These are phyloP conservation scores for Harpagus bidentatus DNA, from an alignment of 2,113 vertebrate genomes.

Conservation along the genomic window DNA sequence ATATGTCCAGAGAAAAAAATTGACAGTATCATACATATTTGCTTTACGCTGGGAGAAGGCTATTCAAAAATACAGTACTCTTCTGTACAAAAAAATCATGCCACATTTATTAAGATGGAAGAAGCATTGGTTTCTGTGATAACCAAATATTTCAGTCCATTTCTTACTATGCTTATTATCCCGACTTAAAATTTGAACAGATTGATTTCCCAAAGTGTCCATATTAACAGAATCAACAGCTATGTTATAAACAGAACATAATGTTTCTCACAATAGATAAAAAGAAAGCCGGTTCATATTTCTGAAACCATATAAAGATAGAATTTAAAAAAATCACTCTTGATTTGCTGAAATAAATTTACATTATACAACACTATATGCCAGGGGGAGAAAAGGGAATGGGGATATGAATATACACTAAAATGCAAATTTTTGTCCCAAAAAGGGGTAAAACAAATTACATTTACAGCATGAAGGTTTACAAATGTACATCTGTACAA, in stretches of 20 bases:
- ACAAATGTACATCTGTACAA: slow-evolving; percentile 99
- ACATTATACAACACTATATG: slow-evolving; percentile 99
- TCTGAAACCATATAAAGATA: slow-evolving; percentile 91
- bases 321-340: slow-evolving; percentile 91
- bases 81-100: slow-evolving; percentile 96
- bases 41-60: slow-evolving; percentile 91
- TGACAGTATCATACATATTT: slow-evolving; percentile 98
- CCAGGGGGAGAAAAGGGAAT: slow-evolving; percentile 81
- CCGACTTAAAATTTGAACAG: slow-evolving; percentile 80
- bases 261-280: slow-evolving; percentile 86
- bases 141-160: slow-evolving; percentile 81
- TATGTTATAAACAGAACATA: slow-evolving; percentile 92
- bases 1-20: slow-evolving; percentile 98
- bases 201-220: slow-evolving; percentile 77
- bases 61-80: slow-evolving; percentile 98
- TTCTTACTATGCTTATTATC: slow-evolving; percentile 79
- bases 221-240: slow-evolving; percentile 87
- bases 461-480: slow-evolving; percentile 99
- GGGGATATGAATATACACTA: slow-evolving; percentile 96
- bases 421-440: slow-evolving; percentile 89
- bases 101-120: slow-evolving; percentile 87
- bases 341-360: slow-evolving; percentile 92
- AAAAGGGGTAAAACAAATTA: slow-evolving; percentile 93
- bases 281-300: slow-evolving; percentile 89
- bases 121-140: slow-evolving; percentile 82